These are phyloP conservation scores for Oedothorax gibbosus DNA, from an alignment of 1,140 invertebrate genomes.

Conservation along the genomic window DNA sequence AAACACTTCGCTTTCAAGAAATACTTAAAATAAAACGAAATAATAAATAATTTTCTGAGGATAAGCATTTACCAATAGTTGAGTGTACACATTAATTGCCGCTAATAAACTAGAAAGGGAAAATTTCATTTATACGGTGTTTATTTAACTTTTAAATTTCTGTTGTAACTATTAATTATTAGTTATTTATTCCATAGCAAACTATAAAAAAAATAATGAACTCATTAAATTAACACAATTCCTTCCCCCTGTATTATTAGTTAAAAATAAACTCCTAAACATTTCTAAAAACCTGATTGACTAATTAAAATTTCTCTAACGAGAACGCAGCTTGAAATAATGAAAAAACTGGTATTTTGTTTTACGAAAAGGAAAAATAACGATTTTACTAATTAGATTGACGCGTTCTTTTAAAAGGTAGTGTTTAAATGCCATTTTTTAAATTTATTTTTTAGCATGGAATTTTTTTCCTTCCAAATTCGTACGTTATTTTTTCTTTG, in stretches of 20 bases:
- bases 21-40: too few relatives aligned
- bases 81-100: too few relatives aligned
- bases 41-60: too few relatives aligned
- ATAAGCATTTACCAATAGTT: too few relatives aligned
- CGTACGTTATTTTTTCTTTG: slow-evolving; percentile 27
- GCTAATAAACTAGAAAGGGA: too few relatives aligned
- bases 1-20: too few relatives aligned
- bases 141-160: too few relatives aligned
- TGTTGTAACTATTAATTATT: slow-evolving; percentile 35
- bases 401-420: slow-evolving; percentile 51
- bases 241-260: neutral
- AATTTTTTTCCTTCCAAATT: slow-evolving; percentile 11
- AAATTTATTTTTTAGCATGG: slow-evolving; percentile 17
- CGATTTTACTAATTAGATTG: slow-evolving; percentile 59
- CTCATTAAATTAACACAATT: slow-evolving; percentile 54
- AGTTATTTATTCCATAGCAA: slow-evolving; percentile 27
- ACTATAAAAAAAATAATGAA: slow-evolving; percentile 35
- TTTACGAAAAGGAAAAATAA: slow-evolving; percentile 52
- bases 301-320: slow-evolving; percentile 61
- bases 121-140: too few relatives aligned
- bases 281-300: slow-evolving; percentile 47
- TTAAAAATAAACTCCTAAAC: slow-evolving; percentile 16
- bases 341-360: slow-evolving; percentile 49
- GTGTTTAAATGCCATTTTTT: slow-evolving; percentile 28
- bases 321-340: slow-evolving; percentile 53